Conservation (phyloP, 2,113 vertebrate species). For the Tauraco erythrolophus region DNA sequence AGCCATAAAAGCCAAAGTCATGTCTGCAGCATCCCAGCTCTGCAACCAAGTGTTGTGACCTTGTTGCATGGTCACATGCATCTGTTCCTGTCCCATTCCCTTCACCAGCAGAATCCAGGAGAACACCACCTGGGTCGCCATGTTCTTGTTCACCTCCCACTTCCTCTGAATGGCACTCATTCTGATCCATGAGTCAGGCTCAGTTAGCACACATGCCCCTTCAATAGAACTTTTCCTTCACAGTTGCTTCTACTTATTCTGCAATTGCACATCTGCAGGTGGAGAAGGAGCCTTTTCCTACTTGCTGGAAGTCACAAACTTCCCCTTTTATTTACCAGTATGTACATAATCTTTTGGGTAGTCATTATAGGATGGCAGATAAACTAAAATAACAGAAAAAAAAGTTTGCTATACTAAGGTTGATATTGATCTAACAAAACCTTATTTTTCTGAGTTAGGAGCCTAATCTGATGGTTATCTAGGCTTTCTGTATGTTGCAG, state of each 20-base stretch:
- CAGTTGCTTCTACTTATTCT: not conserved
- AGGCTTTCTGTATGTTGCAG: not conserved
- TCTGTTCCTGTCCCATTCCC: not conserved
- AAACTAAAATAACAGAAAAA: not conserved
- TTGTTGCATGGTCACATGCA: not conserved
- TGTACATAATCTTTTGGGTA: not conserved
- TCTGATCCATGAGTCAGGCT: not conserved
- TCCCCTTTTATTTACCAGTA: not conserved
- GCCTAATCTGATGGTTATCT: not conserved
- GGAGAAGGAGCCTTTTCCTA: not conserved
- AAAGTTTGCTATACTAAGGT: not conserved
- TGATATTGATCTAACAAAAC: not conserved
- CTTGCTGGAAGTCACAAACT: not conserved
- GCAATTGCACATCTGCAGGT: not conserved
- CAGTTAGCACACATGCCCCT: not conserved
- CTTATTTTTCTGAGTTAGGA: not conserved
- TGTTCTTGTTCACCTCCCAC: not conserved
- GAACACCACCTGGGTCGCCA: not conserved
- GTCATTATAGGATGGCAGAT: not conserved
- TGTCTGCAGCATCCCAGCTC: not conserved
- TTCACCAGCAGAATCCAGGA: not conserved
- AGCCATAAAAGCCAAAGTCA: not conserved
- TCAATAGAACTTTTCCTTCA: not conserved
- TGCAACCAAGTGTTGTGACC: not conserved
- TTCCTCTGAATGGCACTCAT: not conserved